A percentile compares a stretch with the other conserved stretches of the same genome.
phyloP scores from a whole-genome alignment of 2,888 invertebrate genomes.

The Chrysolina americana region DNA sequence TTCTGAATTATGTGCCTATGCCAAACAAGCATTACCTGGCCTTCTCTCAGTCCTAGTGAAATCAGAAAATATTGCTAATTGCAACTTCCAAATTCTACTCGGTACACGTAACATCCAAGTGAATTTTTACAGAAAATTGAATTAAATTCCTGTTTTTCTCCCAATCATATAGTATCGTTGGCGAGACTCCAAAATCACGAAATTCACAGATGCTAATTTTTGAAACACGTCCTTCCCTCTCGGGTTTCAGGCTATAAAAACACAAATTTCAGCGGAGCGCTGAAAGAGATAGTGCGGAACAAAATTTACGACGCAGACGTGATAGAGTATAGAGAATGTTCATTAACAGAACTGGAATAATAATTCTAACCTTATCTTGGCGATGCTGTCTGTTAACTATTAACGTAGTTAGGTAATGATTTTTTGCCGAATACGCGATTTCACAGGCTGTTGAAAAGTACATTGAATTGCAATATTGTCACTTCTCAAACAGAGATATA shows the following conservation, averaged over 20 bases:
- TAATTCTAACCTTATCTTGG: neutral
- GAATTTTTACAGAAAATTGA: no score
- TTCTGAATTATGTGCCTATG: no score
- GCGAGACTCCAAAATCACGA: neutral
- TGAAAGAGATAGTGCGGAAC: slow-evolving; percentile 14
- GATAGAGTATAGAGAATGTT: slow-evolving; percentile 14
- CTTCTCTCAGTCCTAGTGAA: no score
- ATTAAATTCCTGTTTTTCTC: neutral
- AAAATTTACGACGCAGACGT: slow-evolving; percentile 10
- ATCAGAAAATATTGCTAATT: no score
- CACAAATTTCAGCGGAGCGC: neutral
- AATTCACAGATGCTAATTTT: slow-evolving; percentile 15
- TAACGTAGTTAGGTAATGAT: no score
- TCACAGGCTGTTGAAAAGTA: no score
- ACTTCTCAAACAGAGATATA: no score
- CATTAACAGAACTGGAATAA: neutral
- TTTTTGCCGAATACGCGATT: no score
- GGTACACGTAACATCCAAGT: no score
- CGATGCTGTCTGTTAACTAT: neutral
- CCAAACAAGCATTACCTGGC: no score
- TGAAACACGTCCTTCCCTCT: neutral
- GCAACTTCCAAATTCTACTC: no score
- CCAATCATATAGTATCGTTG: neutral
- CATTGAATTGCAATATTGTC: no score
- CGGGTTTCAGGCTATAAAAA: slow-evolving; percentile 9